phyloP scores from a whole-genome alignment of 2,113 vertebrate species.

The Antennarius striatus region DNA sequence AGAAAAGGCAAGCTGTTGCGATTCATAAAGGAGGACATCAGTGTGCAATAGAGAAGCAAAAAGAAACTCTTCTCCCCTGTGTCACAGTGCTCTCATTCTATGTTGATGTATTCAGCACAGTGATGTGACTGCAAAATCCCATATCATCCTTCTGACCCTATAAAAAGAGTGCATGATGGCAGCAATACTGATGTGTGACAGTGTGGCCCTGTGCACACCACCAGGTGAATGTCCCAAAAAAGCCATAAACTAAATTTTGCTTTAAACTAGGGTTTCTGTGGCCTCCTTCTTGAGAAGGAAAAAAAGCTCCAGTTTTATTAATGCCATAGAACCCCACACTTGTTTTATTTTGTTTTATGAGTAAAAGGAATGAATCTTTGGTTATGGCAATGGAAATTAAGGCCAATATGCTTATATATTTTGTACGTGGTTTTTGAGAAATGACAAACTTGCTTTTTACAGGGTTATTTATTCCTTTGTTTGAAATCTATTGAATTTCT shows the following conservation, averaged over 20 bases:
- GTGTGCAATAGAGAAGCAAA: conserved; percentile 18
- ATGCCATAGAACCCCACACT: no score
- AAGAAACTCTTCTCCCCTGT: conserved; percentile 26
- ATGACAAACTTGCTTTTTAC: neutral
- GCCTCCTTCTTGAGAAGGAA: conserved; percentile 37
- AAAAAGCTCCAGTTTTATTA: conserved; percentile 25
- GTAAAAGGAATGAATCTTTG: no score
- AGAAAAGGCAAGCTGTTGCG: conserved; percentile 25
- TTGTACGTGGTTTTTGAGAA: neutral
- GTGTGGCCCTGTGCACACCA: conserved; percentile 47
- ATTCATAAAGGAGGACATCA: conserved; percentile 37
- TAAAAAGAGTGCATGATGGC: conserved; percentile 55
- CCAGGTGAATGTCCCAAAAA: conserved; percentile 71
- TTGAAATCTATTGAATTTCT: conserved; percentile 22
- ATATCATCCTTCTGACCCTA: conserved; percentile 53
- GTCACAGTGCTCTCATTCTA: conserved; percentile 50
- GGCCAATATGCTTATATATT: no score
- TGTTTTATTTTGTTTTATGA: no score
- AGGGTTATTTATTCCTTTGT: conserved; percentile 6
- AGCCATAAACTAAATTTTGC: conserved; percentile 51
- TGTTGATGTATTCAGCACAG: conserved; percentile 63
- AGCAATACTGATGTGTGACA: conserved; percentile 58
- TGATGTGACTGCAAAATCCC: conserved; percentile 67
- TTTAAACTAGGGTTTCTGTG: conserved; percentile 49
- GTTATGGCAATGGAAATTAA: no score